Percentiles rank a stretch among this genome's conserved stretches.
Conservation (phyloP, 2,797 vertebrate genomes). For the Rhinoraja longicauda region DNA sequence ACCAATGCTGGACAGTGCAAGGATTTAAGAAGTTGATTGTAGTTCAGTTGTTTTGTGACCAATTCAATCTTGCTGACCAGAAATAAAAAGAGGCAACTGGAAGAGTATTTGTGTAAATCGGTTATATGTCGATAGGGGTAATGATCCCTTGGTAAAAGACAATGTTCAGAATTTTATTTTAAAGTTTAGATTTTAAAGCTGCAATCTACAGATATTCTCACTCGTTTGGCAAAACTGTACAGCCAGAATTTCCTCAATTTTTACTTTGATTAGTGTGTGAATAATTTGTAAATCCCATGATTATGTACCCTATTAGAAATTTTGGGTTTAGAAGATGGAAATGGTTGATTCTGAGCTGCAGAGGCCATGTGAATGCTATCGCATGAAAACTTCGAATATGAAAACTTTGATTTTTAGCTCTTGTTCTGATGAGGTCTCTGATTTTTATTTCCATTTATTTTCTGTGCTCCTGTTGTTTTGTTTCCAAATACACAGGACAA, state of each 20-base stretch:
- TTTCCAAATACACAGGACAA: too few species aligned
- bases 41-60: not conserved
- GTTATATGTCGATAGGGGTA: not conserved
- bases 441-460: too few species aligned
- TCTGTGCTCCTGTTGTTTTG: too few species aligned
- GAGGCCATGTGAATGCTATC: too few species aligned
- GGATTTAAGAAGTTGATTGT: not conserved
- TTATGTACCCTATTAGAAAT: too few species aligned
- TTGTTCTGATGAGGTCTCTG: too few species aligned
- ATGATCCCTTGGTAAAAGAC: not conserved
- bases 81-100: not conserved
- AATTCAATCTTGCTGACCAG: not conserved
- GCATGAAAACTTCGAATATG: too few species aligned
- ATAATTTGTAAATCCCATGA: too few species aligned
- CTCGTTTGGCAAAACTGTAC: not conserved
- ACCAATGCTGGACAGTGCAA: not conserved
- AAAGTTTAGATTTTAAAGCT: not conserved
- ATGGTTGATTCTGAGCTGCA: too few species aligned
- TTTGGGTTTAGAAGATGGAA: too few species aligned
- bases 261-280: not conserved
- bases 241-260: not conserved
- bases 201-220: not conserved
- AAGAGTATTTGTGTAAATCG: not conserved
- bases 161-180: conserved; percentile 6
- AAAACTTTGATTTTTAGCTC: too few species aligned